Conservation (phyloP, 2,113 vertebrate species). For the Misgurnus anguillicaudatus region DNA sequence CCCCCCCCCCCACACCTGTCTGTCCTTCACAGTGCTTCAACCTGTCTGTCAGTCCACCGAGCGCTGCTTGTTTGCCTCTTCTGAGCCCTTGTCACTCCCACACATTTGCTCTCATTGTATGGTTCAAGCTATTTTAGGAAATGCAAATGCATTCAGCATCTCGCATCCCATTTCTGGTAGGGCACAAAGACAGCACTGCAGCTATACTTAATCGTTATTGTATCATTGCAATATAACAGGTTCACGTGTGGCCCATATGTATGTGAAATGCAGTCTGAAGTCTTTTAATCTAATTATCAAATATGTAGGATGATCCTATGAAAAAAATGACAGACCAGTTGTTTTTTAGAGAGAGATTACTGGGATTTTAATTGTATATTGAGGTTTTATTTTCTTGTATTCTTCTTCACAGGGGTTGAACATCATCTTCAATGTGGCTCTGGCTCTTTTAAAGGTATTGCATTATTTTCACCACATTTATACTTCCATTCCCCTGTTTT, state of each 20-base stretch:
- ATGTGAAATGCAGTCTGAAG: background rate
- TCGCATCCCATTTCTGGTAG: conserved; percentile 10
- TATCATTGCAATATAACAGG: background rate
- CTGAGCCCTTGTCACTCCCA: conserved; percentile 20
- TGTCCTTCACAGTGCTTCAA: conserved; percentile 23
- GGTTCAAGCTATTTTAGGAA: conserved; percentile 45
- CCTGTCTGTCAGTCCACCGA: conserved; percentile 46
- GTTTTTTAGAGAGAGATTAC: too few relatives aligned
- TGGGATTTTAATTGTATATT: background rate
- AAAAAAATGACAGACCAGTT: too few relatives aligned
- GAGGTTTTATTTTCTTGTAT: conserved; percentile 27
- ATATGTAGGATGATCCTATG: too few relatives aligned
- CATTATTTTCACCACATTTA: background rate
- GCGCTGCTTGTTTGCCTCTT: conserved; percentile 9
- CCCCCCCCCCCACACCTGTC: conserved; percentile 27
- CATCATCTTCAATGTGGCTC: conserved; percentile 95
- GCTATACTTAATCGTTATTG: background rate
- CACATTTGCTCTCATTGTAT: conserved; percentile 30
- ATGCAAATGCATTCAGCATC: conserved; percentile 45
- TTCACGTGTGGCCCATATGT: background rate
- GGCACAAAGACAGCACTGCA: background rate
- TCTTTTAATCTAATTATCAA: too few relatives aligned
- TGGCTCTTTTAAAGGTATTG: conserved; percentile 93
- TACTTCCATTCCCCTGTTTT: background rate
- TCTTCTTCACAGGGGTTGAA: conserved; percentile 85